Conservation (phyloP, 2,888 invertebrate species). For the Pammene fasciana region DNA sequence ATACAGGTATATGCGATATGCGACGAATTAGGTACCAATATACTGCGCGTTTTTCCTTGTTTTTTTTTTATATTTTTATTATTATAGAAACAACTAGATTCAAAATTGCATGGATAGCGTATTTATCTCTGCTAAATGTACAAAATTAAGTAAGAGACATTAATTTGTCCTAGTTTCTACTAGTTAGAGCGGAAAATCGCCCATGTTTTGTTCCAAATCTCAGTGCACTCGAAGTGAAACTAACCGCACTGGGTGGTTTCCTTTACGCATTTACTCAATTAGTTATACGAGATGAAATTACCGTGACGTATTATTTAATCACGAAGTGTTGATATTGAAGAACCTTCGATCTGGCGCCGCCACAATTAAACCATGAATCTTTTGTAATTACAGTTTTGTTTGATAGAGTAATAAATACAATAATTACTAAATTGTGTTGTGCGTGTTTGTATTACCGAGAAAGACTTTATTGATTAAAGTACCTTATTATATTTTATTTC, state of each 20-base stretch:
- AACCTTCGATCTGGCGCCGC: conserved; percentile 11
- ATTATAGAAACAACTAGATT: no score
- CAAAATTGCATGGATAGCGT: no score
- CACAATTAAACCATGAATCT: conserved; percentile 3
- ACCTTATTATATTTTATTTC: no score
- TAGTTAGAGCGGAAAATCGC: conserved; percentile 24
- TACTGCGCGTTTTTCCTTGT: no score
- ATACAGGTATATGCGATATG: no score
- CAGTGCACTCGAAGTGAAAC: background rate
- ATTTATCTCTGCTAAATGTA: no score
- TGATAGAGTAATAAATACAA: background rate
- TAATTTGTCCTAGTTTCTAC: no score
- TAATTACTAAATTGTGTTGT: background rate
- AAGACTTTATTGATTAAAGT: no score
- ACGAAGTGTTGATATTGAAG: background rate
- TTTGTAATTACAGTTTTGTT: background rate
- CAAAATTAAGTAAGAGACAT: no score
- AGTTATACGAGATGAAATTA: background rate
- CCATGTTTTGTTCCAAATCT: conserved; percentile 22
- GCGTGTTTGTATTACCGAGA: no score
- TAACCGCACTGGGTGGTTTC: conserved; percentile 5
- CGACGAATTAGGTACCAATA: no score
- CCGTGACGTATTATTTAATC: conserved; percentile 8
- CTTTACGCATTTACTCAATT: conserved; percentile 7
- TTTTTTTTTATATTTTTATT: no score